Conservation (phyloP, 2,797 vertebrate genomes). For the Craterocephalus amniculus region DNA sequence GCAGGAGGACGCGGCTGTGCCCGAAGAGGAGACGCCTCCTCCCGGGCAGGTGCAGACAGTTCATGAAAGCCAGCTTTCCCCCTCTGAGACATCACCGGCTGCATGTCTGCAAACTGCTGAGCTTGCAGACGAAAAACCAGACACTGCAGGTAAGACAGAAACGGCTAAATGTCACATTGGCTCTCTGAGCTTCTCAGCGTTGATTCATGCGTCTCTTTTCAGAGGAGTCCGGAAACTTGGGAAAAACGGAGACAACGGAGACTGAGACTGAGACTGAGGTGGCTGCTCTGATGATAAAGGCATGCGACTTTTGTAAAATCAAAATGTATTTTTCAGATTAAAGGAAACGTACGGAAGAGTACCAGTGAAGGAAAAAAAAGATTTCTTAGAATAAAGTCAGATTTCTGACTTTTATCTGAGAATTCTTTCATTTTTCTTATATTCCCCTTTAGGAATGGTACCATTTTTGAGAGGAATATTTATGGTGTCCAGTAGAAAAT, state of each 20-base stretch:
- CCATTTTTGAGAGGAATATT: background rate
- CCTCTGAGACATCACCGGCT: slow-evolving; percentile 16
- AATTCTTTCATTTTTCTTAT: too few species aligned
- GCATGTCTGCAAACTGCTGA: slow-evolving; percentile 13
- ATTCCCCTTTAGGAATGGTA: too few species aligned
- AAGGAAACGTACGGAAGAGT: too few species aligned
- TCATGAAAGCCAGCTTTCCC: slow-evolving; percentile 1
- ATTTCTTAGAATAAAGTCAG: too few species aligned
- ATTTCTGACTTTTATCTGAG: too few species aligned
- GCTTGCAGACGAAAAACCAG: slow-evolving; percentile 13
- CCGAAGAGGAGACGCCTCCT: slow-evolving; percentile 29
- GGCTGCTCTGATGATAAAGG: slow-evolving; percentile 59
- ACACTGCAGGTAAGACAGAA: slow-evolving; percentile 46
- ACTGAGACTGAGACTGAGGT: slow-evolving; percentile 8
- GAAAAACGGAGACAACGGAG: slow-evolving; percentile 4
- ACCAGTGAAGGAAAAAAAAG: too few species aligned
- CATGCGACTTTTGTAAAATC: background rate
- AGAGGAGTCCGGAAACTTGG: slow-evolving; percentile 36
- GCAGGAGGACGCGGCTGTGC: slow-evolving; percentile 14
- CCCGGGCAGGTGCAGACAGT: background rate
- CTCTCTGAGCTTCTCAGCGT: background rate
- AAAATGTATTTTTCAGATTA: background rate
- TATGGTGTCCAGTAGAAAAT: slow-evolving; percentile 1
- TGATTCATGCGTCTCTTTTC: background rate
- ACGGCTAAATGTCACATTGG: background rate